A percentile compares a stretch with the other conserved stretches of the same genome.
These are phyloP conservation scores for Syngnathoides biaculeatus DNA, from an alignment of 2,113 vertebrate genomes.

Conservation along the genomic window DNA sequence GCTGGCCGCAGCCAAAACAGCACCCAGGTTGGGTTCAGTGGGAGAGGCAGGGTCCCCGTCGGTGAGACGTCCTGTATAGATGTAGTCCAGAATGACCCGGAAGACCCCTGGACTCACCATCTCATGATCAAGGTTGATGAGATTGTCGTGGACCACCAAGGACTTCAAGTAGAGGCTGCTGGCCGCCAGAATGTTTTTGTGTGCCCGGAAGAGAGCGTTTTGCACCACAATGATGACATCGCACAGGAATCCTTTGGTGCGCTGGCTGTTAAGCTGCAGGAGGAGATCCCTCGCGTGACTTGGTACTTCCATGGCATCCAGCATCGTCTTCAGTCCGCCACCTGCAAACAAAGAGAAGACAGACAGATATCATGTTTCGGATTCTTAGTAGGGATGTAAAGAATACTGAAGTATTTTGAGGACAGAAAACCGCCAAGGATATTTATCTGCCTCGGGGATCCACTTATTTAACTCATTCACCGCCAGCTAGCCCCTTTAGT, in stretches of 20 bases:
- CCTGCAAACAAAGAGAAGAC: constrained; percentile 72
- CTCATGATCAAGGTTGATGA: constrained; percentile 98
- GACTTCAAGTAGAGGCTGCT: constrained; percentile 99
- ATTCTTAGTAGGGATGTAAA: not conserved
- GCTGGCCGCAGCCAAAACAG: constrained; percentile 90
- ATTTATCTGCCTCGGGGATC: too few relatives aligned
- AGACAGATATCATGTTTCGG: constrained; percentile 39
- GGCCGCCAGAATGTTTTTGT: constrained; percentile 99
- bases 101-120: constrained; percentile 99
- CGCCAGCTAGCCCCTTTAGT: too few relatives aligned
- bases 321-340: constrained; percentile 90
- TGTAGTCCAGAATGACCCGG: constrained; percentile 96
- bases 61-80: constrained; percentile 91
- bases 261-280: constrained; percentile 96
- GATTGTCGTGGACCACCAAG: constrained; percentile 98
- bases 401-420: too few relatives aligned
- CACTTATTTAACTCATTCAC: too few relatives aligned
- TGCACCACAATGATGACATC: constrained; percentile 99
- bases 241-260: constrained; percentile 98
- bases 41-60: constrained; percentile 81
- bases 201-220: constrained; percentile 97
- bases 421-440: too few relatives aligned
- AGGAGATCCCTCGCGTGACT: constrained; percentile 98
- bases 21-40: constrained; percentile 82
- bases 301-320: constrained; percentile 96